Evolutionary conservation across 2,113 vertebrate species (phyloP).

Genomic region (cat (Felis catus)): DNA sequence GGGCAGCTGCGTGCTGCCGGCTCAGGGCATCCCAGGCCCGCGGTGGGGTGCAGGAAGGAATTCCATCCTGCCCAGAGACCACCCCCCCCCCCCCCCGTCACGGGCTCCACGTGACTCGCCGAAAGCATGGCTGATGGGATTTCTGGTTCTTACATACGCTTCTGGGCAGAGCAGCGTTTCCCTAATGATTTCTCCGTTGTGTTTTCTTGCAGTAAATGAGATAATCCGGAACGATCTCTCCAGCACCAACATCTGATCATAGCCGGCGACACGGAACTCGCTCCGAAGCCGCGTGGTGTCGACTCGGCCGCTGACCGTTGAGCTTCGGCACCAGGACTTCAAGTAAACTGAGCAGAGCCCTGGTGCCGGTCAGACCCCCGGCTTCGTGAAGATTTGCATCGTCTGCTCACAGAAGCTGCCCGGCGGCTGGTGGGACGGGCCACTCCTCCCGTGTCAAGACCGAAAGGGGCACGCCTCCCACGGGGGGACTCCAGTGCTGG

Average conservation of each 20-base stretch:
- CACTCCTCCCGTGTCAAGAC: background rate
- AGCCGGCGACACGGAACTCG: slow-evolving; percentile 63
- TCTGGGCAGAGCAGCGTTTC: background rate
- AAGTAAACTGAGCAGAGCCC: slow-evolving; percentile 52
- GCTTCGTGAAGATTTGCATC: slow-evolving; percentile 56
- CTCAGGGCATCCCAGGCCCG: fast-evolving
- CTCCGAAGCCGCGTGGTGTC: background rate
- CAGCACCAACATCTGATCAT: slow-evolving; percentile 89
- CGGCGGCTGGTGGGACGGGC: background rate
- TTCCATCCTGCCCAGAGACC: fast-evolving
- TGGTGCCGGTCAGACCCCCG: slow-evolving; percentile 74
- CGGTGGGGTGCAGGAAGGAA: fast-evolving
- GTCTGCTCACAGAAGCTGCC: slow-evolving; percentile 37
- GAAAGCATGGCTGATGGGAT: background rate
- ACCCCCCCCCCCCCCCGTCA: no score
- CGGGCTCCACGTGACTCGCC: background rate
- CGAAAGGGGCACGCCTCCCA: background rate
- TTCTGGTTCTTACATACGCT: background rate
- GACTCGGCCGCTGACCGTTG: background rate
- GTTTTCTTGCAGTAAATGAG: slow-evolving; percentile 94
- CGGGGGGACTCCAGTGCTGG: slow-evolving; percentile 74
- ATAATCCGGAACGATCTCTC: slow-evolving; percentile 98
- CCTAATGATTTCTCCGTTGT: slow-evolving; percentile 38
- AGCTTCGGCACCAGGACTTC: background rate
- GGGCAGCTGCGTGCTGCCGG: background rate